Evolutionary conservation across 2,113 vertebrate genomes (phyloP), one percentile per base, ranked within the genome.

Genomic region (Pterophyllum scalare): DNA sequence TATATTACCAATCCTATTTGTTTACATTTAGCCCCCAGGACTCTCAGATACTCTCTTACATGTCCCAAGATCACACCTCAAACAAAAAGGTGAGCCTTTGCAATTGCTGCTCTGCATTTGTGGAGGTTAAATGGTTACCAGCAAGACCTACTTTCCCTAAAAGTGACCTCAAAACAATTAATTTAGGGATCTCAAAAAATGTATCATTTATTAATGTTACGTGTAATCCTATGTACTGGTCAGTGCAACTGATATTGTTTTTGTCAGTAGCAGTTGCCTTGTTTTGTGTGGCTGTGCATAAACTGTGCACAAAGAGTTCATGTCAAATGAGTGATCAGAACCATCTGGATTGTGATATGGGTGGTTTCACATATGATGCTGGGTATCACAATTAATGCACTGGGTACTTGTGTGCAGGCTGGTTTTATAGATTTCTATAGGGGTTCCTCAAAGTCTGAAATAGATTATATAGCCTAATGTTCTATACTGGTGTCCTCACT

Each of bases 71-170:
- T 67, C 38, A 67, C 10, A 33, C 31, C 6, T 64, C 6, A 64
- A 64, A 64, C 33, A 6, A 33, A 33, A 64, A 65, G 35, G 62
- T 13, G 1, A 17, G 13, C 35, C 1, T 1, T 65, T 43, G 35
- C n/a, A 65, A 35, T 65, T 4, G n/a, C 4, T 65, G n/a, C 22
- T 35, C 7, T 0, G 17, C 38, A 24, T 4, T 3, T 43, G 38
- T 65, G 38, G 62, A 65, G 17, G 2, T 70, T 70, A 20, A 22
- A 70, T 1, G 15, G 26, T 26, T 1, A 28, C 19, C 24, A 49
- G 24, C 15, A 70, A 10, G 24, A 49, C 64, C 19, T 49, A 70
- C 26, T 3, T 19, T 67, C 38, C 43, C 62, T 46, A 6, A 28
- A 49, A 28, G 22, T 19, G 38, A 67, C 38, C 17, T 40, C 38